Percentiles rank a stretch among this genome's conserved stretches.
phyloP scores from a whole-genome alignment of 2,797 vertebrate species.

The Hipposideros larvatus region DNA sequence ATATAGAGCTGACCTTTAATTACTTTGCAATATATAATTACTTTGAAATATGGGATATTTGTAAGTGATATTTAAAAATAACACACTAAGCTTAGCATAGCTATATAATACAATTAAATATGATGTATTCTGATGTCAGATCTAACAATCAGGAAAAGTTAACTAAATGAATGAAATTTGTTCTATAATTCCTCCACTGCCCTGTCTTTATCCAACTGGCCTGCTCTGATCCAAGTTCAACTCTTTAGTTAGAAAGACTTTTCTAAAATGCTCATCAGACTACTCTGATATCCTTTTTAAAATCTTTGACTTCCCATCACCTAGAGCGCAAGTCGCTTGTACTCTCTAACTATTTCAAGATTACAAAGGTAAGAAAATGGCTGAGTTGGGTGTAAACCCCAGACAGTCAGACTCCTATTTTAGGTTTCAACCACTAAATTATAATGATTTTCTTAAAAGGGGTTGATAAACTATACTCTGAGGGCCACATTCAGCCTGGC shows the following conservation, averaged over 20 bases:
- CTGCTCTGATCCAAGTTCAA: neutral
- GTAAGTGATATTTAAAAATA: neutral
- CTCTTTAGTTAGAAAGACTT: neutral
- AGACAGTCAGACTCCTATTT: fast-evolving
- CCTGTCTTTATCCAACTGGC: neutral
- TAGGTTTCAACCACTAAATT: neutral
- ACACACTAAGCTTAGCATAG: neutral
- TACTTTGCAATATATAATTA: neutral
- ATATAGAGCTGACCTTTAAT: neutral
- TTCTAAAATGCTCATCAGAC: neutral
- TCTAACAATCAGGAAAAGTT: neutral
- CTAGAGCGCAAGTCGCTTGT: neutral
- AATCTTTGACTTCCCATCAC: neutral
- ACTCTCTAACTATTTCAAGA: neutral
- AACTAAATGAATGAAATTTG: neutral
- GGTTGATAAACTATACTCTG: neutral
- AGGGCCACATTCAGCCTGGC: neutral
- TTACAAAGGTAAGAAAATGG: neutral
- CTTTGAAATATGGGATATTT: neutral
- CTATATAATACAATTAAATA: neutral
- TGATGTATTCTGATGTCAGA: neutral
- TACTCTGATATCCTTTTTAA: neutral
- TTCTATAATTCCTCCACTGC: neutral
- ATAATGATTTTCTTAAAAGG: neutral
- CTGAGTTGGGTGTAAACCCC: neutral